Percentiles rank a stretch among this genome's conserved stretches.
phyloP scores from a whole-genome alignment of 2,797 vertebrate genomes.

The Danio choprae region DNA sequence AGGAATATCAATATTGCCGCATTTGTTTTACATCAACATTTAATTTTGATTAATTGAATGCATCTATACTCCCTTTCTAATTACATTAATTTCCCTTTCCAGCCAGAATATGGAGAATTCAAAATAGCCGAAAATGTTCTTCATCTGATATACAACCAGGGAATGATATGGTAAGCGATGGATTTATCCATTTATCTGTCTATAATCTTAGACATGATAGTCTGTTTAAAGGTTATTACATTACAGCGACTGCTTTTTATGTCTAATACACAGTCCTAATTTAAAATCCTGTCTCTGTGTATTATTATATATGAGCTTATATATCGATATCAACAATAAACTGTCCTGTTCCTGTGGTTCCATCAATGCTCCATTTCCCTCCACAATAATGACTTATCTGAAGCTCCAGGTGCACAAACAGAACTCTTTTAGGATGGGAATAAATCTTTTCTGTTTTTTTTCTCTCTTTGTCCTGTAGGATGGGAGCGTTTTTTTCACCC shows the following conservation, averaged over 20 bases:
- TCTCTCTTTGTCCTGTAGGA: slow-evolving; percentile 77
- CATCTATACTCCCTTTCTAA: neutral
- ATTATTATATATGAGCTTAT: neutral
- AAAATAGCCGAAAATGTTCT: slow-evolving; percentile 98
- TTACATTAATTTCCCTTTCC: slow-evolving; percentile 44
- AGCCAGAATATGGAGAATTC: slow-evolving; percentile 99
- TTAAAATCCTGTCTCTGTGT: neutral
- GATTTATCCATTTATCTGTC: neutral
- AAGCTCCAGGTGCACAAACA: slow-evolving; percentile 14
- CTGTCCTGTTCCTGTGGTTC: neutral
- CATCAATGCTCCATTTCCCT: slow-evolving; percentile 28
- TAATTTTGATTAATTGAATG: too few relatives aligned
- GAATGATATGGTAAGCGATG: slow-evolving; percentile 95
- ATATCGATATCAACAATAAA: slow-evolving; percentile 17
- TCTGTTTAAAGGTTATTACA: slow-evolving; percentile 58
- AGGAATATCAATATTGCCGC: too few relatives aligned
- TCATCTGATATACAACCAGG: slow-evolving; percentile 97
- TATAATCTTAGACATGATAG: slow-evolving; percentile 26
- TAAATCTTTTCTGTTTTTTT: slow-evolving; percentile 44
- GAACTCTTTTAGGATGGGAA: slow-evolving; percentile 12
- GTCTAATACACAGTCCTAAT: neutral
- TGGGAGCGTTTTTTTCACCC: slow-evolving; percentile 98
- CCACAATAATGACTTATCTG: slow-evolving; percentile 34
- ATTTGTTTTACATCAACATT: too few relatives aligned
- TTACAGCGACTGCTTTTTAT: neutral